Base-by-base conservation (phyloP, 2,888 invertebrate genomes). In the Erebia epiphron region DNA sequence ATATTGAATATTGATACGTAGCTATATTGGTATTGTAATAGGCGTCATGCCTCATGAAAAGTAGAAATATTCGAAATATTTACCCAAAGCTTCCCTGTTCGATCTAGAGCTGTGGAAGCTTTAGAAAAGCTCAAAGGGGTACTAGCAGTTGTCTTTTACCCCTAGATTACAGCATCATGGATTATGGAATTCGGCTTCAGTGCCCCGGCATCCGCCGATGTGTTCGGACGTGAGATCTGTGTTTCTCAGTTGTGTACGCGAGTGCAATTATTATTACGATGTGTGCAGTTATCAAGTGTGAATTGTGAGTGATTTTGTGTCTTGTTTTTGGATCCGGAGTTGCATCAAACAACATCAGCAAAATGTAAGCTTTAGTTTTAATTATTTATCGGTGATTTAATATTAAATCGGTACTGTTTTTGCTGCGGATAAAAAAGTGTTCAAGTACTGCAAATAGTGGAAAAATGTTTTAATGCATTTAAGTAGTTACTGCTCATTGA, bases 191-290 rank as follows among this genome's bases (percentile, higher is more conserved):
- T 76, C 71, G 73, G 72, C 80, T 80, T 83, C 83, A 91, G 91
- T 91, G 77, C 83, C 88, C 86, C 90, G 90, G 89, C 87, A 78
- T 83, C 76, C 74, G 90, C 87, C 88, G 91, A 75, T 75, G 83
- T 58, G 76, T 73, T 73, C 73, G 79, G 86, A 87, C 82, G 90
- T 81, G 79, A 78, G 9, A 2, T 78, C 73, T 75, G 79, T 79
- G 84, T 75, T 77, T 63, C 73, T 76, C 74, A 78, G 73, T 73
- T 67, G 79, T 77, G 80, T 74, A 71, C 82, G 86, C 83, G 85
- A 84, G 84, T 86, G 86, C 78, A 81, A 83, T 79, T 75, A 80
- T 79, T 75, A 80, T 85, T 86, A 86, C 90, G 90, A 90, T 89
- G 89, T 83, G 86, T 86, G 86, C 75, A 79, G 81, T 82, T 77